Conservation (phyloP, 92 coral and sea anemone genomes). For the Parazoanthus swiftii region DNA sequence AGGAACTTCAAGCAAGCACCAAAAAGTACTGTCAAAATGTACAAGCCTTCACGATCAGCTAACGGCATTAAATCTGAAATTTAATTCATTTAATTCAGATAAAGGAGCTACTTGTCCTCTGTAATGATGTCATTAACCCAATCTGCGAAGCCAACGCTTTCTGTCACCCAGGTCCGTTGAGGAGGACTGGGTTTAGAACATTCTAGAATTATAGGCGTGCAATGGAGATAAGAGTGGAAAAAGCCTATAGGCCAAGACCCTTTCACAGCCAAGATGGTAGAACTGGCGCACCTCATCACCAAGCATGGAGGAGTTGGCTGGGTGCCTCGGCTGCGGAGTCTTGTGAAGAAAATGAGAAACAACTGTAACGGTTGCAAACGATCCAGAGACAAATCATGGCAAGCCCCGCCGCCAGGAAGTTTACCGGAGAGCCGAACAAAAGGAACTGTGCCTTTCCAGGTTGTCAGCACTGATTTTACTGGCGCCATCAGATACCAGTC, state of each 20-base stretch:
- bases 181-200: constrained; percentile 2
- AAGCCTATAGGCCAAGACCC: neutral
- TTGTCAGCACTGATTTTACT: constrained; percentile 33
- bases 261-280: constrained; percentile 31
- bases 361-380: constrained; percentile 6
- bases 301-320: constrained; percentile 42
- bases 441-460: constrained; percentile 35
- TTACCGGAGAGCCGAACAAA: constrained; percentile 21
- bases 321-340: neutral
- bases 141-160: too few relatives aligned
- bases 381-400: neutral
- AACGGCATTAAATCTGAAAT: neutral
- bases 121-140: too few relatives aligned
- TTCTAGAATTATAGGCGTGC: too few relatives aligned
- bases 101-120: too few relatives aligned
- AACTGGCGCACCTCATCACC: constrained; percentile 23
- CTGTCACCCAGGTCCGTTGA: neutral
- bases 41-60: constrained; percentile 13
- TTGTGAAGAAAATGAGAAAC: neutral
- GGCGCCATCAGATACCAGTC: constrained; percentile 30
- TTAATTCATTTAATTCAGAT: neutral
- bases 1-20: neutral
- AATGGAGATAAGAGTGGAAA: too few relatives aligned
- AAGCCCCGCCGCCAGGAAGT: constrained; percentile 9
- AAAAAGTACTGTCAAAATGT: neutral